phyloP scores from a whole-genome alignment of 2,888 invertebrate species.

The Polydrusus pterygomalis region DNA sequence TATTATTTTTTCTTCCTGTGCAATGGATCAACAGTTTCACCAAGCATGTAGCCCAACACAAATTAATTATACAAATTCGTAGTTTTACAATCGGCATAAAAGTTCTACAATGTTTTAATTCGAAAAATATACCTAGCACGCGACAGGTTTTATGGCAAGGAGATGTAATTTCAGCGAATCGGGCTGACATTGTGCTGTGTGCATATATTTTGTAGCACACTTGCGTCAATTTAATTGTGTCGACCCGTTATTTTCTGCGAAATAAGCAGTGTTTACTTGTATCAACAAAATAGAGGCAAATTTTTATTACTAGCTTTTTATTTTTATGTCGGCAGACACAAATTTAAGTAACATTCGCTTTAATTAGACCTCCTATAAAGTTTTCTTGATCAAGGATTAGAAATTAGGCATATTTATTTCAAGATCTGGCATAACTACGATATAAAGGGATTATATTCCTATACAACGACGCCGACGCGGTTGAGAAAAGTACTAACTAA shows the following conservation, averaged over 20 bases:
- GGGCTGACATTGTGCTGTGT: too few relatives aligned
- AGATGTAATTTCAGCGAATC: neutral
- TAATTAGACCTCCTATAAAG: conserved; percentile 42
- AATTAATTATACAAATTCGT: too few relatives aligned
- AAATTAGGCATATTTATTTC: conserved; percentile 12
- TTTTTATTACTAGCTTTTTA: conserved; percentile 47
- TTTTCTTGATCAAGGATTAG: conserved; percentile 45
- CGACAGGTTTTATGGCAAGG: neutral
- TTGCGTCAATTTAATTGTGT: conserved; percentile 9
- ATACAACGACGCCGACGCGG: too few relatives aligned
- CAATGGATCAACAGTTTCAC: too few relatives aligned
- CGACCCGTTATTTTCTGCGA: conserved; percentile 34
- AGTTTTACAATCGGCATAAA: too few relatives aligned
- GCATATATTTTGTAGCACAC: neutral
- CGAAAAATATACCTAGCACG: neutral
- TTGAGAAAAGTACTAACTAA: too few relatives aligned
- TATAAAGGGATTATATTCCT: too few relatives aligned
- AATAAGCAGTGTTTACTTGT: conserved; percentile 39
- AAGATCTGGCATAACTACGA: neutral
- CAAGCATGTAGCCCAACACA: too few relatives aligned
- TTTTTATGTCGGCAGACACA: conserved; percentile 42
- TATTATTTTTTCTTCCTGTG: too few relatives aligned
- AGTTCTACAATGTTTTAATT: too few relatives aligned
- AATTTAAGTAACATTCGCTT: conserved; percentile 40
- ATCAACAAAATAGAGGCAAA: conserved; percentile 42